Percentiles rank a stretch among this genome's conserved stretches.
Conservation (phyloP, 1,140 invertebrate species). For the Tribolium castaneum region DNA sequence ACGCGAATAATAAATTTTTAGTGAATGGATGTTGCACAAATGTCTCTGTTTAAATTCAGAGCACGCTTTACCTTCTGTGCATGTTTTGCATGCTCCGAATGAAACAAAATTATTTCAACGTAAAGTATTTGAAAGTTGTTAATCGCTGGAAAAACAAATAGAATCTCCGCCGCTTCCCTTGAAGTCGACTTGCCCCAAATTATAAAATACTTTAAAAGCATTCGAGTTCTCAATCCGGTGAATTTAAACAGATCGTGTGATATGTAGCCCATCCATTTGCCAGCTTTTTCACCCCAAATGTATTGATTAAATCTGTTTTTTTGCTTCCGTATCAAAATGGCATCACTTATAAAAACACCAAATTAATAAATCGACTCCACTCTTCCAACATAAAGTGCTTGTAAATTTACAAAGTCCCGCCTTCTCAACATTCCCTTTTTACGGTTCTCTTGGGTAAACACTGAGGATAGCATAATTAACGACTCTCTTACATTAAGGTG, state of each 20-base stretch:
- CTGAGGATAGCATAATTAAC: background rate
- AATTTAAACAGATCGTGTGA: conserved; percentile 2
- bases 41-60: background rate
- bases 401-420: background rate
- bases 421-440: conserved; percentile 12
- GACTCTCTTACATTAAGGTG: conserved; percentile 10
- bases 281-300: background rate
- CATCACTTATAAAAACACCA: conserved; percentile 3
- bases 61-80: background rate
- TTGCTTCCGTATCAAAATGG: conserved; percentile 1
- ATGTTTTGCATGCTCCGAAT: background rate
- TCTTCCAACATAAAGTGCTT: background rate
- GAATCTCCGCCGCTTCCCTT: background rate
- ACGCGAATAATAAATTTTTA: background rate
- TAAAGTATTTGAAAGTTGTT: conserved; percentile 17
- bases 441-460: background rate
- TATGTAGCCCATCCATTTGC: conserved; percentile 18
- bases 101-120: conserved; percentile 5
- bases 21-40: background rate
- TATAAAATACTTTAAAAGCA: conserved; percentile 24
- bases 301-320: conserved; percentile 22
- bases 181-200: background rate
- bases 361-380: conserved; percentile 2
- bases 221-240: background rate
- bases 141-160: conserved; percentile 23